phyloP scores from a whole-genome alignment of 2,113 vertebrate genomes.

The Cranoglanis bouderius region DNA sequence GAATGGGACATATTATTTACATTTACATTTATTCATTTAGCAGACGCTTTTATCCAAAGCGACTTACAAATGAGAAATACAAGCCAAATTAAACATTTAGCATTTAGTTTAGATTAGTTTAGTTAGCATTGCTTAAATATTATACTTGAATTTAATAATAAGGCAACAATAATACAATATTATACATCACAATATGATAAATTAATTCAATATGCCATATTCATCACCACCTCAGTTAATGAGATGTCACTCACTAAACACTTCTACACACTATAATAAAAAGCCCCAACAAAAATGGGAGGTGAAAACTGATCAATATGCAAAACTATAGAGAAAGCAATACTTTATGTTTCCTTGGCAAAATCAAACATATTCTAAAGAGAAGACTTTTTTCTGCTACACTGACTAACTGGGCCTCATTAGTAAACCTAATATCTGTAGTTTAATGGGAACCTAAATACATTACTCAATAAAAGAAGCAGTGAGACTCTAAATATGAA shows the following conservation, averaged over 20 bases:
- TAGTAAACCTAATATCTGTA: neutral
- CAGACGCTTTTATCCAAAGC: no score
- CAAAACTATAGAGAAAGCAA: neutral
- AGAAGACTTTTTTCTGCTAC: neutral
- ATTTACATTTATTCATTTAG: no score
- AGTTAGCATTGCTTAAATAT: no score
- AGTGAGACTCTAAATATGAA: neutral
- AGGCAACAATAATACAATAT: neutral
- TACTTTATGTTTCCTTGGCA: neutral
- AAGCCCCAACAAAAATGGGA: neutral
- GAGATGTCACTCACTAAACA: neutral
- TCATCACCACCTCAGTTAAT: neutral
- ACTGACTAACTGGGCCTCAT: no score
- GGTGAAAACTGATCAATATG: neutral
- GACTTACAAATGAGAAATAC: no score
- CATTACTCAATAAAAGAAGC: neutral
- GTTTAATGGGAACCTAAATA: neutral
- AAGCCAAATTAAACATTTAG: no score
- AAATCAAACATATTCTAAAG: neutral
- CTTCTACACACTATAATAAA: neutral
- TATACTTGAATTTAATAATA: neutral
- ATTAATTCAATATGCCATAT: neutral
- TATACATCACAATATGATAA: neutral
- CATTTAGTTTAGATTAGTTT: no score
- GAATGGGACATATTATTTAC: neutral